These are phyloP conservation scores for Acanthisitta chloris DNA, from an alignment of 2,113 vertebrate genomes.

Conservation along the genomic window DNA sequence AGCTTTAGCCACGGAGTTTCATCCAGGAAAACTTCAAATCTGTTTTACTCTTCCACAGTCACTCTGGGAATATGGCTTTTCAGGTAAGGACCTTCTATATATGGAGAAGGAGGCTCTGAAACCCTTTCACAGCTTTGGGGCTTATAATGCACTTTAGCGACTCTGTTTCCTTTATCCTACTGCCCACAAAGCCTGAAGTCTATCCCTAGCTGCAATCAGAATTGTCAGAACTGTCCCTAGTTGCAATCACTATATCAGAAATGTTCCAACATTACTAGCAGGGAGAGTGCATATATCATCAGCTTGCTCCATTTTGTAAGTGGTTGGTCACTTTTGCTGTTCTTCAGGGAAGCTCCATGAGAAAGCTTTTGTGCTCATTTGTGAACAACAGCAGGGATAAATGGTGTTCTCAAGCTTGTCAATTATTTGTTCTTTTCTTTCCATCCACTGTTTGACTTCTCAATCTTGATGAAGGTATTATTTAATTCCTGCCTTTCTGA, in stretches of 20 bases:
- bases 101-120: background rate
- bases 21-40: background rate
- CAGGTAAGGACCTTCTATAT: background rate
- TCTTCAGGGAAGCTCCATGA: background rate
- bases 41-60: background rate
- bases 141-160: background rate
- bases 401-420: background rate
- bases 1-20: background rate
- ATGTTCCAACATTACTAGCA: background rate
- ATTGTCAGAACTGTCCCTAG: background rate
- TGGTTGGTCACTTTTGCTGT: background rate
- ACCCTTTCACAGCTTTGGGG: background rate
- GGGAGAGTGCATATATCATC: background rate
- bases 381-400: background rate
- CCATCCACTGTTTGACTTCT: background rate
- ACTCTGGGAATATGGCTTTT: background rate
- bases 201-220: background rate
- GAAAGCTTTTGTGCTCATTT: background rate
- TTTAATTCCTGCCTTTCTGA: conserved; percentile 7
- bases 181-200: background rate
- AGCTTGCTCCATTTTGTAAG: background rate
- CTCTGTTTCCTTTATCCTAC: background rate
- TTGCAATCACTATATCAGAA: background rate
- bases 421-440: conserved; percentile 16
- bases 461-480: background rate